Evolutionary conservation across 2,797 vertebrate genomes (phyloP), one percentile per base, ranked within the genome.

Genomic region (Cirrhinus molitorella): DNA sequence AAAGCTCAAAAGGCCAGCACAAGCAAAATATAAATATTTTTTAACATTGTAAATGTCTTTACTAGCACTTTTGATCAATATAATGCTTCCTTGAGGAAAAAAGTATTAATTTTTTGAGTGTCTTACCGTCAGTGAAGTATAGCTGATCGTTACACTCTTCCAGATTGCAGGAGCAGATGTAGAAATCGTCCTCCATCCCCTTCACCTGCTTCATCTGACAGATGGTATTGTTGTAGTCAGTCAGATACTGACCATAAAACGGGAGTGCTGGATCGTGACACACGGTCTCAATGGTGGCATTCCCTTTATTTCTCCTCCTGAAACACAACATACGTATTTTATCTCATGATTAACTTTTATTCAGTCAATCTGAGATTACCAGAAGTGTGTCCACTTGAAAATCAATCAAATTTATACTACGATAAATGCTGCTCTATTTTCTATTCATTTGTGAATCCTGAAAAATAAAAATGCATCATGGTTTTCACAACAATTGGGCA

Each of bases 141-240:
- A 98, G 87, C 0, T 85, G 3, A 21, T 94, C 92, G 0, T 99
- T 99, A 90, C 98, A 99, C 88, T 95, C 94, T 0, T 96, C 96
- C 1, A 92, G 91, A 0, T 79, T 93, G 85, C 98, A 99, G 88
- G 97, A 96, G 45, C 98, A 99, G 93, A 99, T 97, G 81, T 96
- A 98, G 92, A 98, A 94, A 34, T 94, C 61, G 1, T 95, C 95
- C 3, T 94, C 96, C 34, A 90, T 90, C 0, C 88, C 95, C 80
- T 94, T 97, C 97, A 99, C 98, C 23, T 94, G 95, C 79, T 94
- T 97, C 97, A 99, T 98, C 25, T 95, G 85, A 85, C 98, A 99
- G 84, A 91, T 90, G 68, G 88, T 87, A 86, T 93, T 96, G 87
- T 93, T 89, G 86, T 92, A 94, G 70, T 97, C 96, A 14, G 95